These are phyloP conservation scores for Chamaetylas fuelleborni DNA, from an alignment of 2,113 vertebrate genomes.

Conservation along the genomic window DNA sequence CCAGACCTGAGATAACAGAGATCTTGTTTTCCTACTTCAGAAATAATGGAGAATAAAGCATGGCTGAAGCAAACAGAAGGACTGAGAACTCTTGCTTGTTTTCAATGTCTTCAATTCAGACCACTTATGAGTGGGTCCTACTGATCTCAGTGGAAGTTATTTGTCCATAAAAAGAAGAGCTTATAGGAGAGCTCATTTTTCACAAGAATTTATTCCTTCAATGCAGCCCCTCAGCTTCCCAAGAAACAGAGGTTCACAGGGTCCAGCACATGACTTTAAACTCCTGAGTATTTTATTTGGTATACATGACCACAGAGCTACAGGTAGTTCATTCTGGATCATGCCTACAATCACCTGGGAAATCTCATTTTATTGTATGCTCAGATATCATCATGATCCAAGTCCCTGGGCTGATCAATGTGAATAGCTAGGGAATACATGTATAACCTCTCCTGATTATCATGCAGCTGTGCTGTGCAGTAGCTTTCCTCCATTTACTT, in stretches of 20 bases:
- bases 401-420: constrained; percentile 11
- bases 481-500: neutral
- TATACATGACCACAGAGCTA: neutral
- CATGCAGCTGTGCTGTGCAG: neutral
- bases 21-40: neutral
- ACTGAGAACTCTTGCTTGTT: neutral
- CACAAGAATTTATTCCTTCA: neutral
- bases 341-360: neutral
- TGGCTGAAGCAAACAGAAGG: neutral
- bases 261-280: neutral
- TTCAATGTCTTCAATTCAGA: neutral
- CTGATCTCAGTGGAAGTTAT: neutral
- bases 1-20: neutral
- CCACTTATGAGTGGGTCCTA: neutral
- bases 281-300: neutral
- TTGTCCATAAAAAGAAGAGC: neutral
- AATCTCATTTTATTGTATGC: constrained; percentile 21
- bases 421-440: constrained; percentile 20
- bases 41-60: neutral
- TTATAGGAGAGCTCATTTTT: neutral
- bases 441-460: neutral
- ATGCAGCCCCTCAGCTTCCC: neutral
- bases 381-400: neutral
- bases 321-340: constrained; percentile 1
- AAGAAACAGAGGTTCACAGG: neutral